Percentiles rank a stretch among this genome's conserved stretches.
phyloP scores from a whole-genome alignment of 2,888 invertebrate genomes.

The Drosophila cognata region DNA sequence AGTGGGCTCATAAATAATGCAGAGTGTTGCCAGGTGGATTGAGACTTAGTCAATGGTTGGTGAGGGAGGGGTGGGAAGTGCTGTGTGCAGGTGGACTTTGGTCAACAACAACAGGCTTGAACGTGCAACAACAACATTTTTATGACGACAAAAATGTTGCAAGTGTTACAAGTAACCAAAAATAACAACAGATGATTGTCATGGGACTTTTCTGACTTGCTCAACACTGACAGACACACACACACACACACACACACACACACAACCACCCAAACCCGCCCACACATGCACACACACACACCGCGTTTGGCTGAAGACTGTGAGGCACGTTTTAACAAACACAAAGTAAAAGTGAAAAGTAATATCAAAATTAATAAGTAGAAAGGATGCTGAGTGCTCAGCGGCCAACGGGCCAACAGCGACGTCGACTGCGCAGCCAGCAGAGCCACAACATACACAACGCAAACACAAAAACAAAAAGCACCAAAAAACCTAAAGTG shows the following conservation, averaged over 20 bases:
- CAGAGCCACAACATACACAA: constrained; percentile 51
- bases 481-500: constrained; percentile 39
- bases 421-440: constrained; percentile 32
- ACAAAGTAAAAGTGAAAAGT: constrained; percentile 81
- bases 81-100: constrained; percentile 37
- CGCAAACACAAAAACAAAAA: constrained; percentile 33
- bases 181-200: constrained; percentile 41
- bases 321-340: constrained; percentile 73
- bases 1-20: constrained; percentile 69
- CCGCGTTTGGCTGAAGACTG: constrained; percentile 21
- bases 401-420: constrained; percentile 38
- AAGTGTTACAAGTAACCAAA: constrained; percentile 40
- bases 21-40: constrained; percentile 55
- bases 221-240: constrained; percentile 47
- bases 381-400: constrained; percentile 76
- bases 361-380: constrained; percentile 81
- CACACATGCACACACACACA: constrained; percentile 9
- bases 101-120: constrained; percentile 33
- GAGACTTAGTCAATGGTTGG: constrained; percentile 27
- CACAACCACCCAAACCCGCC: background rate
- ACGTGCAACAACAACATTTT: constrained; percentile 44
- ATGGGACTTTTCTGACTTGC: constrained; percentile 46
- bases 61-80: constrained; percentile 2
- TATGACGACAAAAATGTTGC: constrained; percentile 43
- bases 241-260: constrained; percentile 8